Base-by-base conservation (phyloP, 2,113 vertebrate species). In the Neolamprologus variostigma region DNA sequence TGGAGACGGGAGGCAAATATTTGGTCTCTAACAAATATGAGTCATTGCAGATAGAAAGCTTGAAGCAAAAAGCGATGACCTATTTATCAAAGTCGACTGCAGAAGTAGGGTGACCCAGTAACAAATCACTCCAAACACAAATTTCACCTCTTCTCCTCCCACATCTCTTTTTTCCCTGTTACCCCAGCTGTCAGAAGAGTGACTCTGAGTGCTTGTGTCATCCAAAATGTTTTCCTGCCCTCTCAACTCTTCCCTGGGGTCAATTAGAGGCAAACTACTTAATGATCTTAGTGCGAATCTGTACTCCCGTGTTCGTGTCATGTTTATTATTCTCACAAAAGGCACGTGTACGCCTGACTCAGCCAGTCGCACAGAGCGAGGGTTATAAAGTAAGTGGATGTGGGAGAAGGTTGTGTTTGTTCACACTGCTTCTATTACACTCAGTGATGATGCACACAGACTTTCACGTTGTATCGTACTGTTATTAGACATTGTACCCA, bases 61-160 rank as follows among this genome's bases (percentile, higher is more conserved):
- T 21, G 71, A 86, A 93, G 93, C 92, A n/a, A 88, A 88, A 82
- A 86, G 54, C 12, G 7, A 21, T 93, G 89, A 94, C 92, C 92
- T 84, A 92, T 88, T 94, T 92, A 89, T 91, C 51, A 84, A 90
- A 90, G 80, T 85, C 3, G 63, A 93, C 73, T 83, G 85, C 82
- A 82, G 78, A 88, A 89, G 87, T 82, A 51, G 85, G 63, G 53
- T 90, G 87, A 90, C 83, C 90, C 57, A 89, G 57, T 83, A 87
- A 73, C 59, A 86, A 85, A 66, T 86, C 82, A 47, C 81, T 87
- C 51, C 66, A 40, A 51, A 85, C 82, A 54, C 45, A 50, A 10
- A 80, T 85, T 55, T 89, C 50, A 88, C 90, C 87, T 91, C 82
- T 61, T 66, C 57, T 35, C 51, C 51, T 79, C n/a, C 76, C 26